Evolutionary conservation across 2,888 invertebrate genomes (phyloP), one percentile per base, ranked within the genome.

Genomic region (Oscheius sp.): DNA sequence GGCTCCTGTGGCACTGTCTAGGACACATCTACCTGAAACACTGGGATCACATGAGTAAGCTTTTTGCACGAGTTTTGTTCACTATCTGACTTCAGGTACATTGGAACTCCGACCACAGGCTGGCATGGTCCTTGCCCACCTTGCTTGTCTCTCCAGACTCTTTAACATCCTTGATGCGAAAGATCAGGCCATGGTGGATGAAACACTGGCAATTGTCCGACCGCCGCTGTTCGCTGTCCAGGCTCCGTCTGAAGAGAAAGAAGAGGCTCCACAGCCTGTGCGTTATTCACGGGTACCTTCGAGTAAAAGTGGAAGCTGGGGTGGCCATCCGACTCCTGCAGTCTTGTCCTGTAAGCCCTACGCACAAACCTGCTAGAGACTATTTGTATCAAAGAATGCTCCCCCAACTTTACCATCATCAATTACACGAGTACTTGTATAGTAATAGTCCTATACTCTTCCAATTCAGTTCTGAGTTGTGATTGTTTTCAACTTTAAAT

Each of bases 261-360:
- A 55, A 32, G 62, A 60, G 37, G 51, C 35, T 10, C 72, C 72
- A 1, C 9, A 11, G 21, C n/a, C 63, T 11, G 33, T 35, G 7
- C 50, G 70, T n/a, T 63, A 47, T 50, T 53, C 58, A 13, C 82
- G 85, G 9, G 86, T 84, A 7, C 86, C 87, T 59, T 81, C 86
- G 21, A 84, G 87, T 42, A 87, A 87, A 68, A 83, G 83, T 68
- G 87, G 87, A n/a, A 80, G 80, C 35, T 87, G 87, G 87, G 86
- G 87, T 57, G 87, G 87, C 33, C 83, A 87, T 60, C 84, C 87
- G 35, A 82, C 85, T 13, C 84, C 86, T 32, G 81, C 81, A 7
- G 83, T 84, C 21, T 76, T 85, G 13, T 80, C 83, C 7, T 84
- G 81, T 73, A 86, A 86, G 53, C 79, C 85, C 0, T 86, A 84